phyloP scores from a whole-genome alignment of 2,113 vertebrate genomes.

The Irena cyanogastra region DNA sequence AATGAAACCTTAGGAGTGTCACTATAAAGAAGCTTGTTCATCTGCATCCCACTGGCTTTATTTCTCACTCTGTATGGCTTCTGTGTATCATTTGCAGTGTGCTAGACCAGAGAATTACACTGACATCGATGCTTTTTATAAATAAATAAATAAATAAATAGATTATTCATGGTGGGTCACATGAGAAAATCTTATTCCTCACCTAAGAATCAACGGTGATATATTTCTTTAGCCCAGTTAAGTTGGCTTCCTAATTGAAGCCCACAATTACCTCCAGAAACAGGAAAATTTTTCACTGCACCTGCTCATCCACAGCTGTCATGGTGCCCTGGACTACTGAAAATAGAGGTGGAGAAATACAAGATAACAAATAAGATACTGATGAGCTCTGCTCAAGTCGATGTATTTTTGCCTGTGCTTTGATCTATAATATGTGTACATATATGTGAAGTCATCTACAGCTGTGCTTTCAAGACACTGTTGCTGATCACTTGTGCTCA shows the following conservation, averaged over 20 bases:
- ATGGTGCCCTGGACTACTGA: not conserved
- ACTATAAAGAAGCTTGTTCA: not conserved
- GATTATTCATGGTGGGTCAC: not conserved
- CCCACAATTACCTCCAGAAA: not conserved
- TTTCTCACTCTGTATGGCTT: not conserved
- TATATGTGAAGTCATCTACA: not conserved
- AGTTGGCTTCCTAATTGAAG: not conserved
- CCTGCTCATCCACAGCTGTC: not conserved
- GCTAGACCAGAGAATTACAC: not conserved
- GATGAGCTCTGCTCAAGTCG: not conserved
- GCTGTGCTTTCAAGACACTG: not conserved
- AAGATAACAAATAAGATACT: not conserved
- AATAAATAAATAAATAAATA: not conserved
- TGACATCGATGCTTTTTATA: not conserved
- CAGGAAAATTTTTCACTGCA: not conserved
- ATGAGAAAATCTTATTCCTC: not conserved
- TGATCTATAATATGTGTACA: not conserved
- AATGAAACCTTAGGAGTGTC: not conserved
- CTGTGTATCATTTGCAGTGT: not conserved
- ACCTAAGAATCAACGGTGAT: rapidly evolving
- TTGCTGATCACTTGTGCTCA: not conserved
- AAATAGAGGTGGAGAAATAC: not conserved
- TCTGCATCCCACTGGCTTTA: not conserved
- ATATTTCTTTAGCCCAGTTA: not conserved
- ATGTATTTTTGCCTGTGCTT: not conserved